Evolutionary conservation across 2,888 invertebrate species (phyloP).

Genomic region (Mythimna ferrago): DNA sequence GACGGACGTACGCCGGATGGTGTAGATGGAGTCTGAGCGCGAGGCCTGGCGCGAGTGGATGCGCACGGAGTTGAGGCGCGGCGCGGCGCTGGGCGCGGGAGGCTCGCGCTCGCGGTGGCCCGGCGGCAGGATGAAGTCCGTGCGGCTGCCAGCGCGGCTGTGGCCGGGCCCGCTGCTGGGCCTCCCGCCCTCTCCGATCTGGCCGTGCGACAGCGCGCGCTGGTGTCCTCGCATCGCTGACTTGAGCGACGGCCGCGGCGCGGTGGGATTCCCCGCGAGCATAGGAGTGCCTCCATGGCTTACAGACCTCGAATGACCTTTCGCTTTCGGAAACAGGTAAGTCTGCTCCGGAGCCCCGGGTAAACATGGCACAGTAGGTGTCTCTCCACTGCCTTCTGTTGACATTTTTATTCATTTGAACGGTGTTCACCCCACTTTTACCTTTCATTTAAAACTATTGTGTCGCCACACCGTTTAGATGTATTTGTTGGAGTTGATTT

Average conservation of each 20-base stretch:
- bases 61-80: constrained; percentile 87
- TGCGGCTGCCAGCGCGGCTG: constrained; percentile 95
- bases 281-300: constrained; percentile 94
- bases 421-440: constrained; percentile 78
- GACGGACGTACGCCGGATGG: constrained; percentile 94
- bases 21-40: constrained; percentile 97
- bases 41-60: constrained; percentile 96
- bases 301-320: constrained; percentile 95
- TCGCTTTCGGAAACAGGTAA: constrained; percentile 88
- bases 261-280: constrained; percentile 83
- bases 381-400: constrained; percentile 92
- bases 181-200: constrained; percentile 92
- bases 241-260: constrained; percentile 93
- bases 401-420: constrained; percentile 93
- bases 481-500: constrained; percentile 64
- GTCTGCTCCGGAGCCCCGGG: constrained; percentile 89
- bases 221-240: constrained; percentile 94
- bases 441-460: constrained; percentile 87
- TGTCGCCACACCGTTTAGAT: constrained; percentile 72
- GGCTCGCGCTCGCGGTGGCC: constrained; percentile 96
- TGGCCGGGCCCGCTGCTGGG: constrained; percentile 91
- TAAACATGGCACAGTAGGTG: constrained; percentile 87
- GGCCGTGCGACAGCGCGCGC: constrained; percentile 96
- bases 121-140: constrained; percentile 97
- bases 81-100: constrained; percentile 81